Base-by-base conservation (phyloP, 2,797 vertebrate genomes). In the Lates japonicus region DNA sequence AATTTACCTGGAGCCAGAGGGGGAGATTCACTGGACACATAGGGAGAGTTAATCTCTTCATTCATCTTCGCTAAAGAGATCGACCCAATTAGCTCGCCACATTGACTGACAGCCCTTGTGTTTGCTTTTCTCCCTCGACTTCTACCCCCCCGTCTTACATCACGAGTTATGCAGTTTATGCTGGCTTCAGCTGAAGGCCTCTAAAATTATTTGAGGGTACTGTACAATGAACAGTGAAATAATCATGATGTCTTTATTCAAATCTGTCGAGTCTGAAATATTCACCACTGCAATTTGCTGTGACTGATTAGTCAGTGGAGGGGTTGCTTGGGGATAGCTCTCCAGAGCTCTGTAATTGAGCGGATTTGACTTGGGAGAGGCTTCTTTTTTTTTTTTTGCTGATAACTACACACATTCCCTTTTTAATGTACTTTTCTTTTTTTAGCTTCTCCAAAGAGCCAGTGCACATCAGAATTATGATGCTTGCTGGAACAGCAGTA, bases 11-110 rank as follows among this genome's bases (percentile, higher is more conserved):
- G 74, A 94, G 84, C 88, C 91, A 85, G 91, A 90, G 84, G 80
- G 90, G 85, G 77, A 93, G 86, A 91, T 90, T 91, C 84, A 82
- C 82, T 85, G 82, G 88, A 94, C 90, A 90, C 92, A 91, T 78
- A 87, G 85, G 81, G 86, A 89, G 90, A 90, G 83, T 91, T 94
- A 90, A 94, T 94, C 90, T 93, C 89, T 92, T 90, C 90, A 92
- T 92, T 94, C 89, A 92, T 93, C 91, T 92, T 87, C 70, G 37
- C 90, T 93, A 92, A 94, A 93, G 81, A 91, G 87, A 94, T 93
- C 76, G 85, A 94, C 91, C 92, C 90, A 93, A 93, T 95, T 92
- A 94, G 91, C 87, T 90, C 76, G 29, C 82, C 84, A 84, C 86
- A 88, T 81, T 92, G 88, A 93, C 90, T 92, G 92, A 84, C 90